phyloP scores from a whole-genome alignment of 1,140 invertebrate genomes.

The Caerostris darwini region DNA sequence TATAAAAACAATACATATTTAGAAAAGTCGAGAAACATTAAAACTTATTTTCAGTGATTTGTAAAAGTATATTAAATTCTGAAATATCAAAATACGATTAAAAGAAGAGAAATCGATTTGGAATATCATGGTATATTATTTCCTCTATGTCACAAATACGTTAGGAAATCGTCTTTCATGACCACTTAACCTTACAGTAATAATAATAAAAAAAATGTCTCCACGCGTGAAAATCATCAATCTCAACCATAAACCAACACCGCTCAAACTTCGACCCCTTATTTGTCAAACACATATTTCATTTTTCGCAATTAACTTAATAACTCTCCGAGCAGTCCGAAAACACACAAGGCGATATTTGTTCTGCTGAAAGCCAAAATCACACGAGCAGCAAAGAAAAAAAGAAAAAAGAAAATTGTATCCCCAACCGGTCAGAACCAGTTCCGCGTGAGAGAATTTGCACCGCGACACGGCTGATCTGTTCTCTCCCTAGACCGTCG shows the following conservation, averaged over 20 bases:
- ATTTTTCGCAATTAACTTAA: conserved; percentile 27
- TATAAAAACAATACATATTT: no score
- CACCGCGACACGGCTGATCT: conserved; percentile 16
- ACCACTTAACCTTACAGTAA: neutral
- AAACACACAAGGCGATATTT: conserved; percentile 23
- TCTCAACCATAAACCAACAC: neutral
- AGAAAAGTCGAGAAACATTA: no score
- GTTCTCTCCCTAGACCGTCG: neutral
- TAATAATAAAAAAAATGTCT: neutral
- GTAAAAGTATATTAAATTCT: no score
- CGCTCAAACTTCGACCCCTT: neutral
- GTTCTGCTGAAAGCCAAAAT: conserved; percentile 36
- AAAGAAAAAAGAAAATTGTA: neutral
- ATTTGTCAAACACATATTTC: conserved; percentile 36
- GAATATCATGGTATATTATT: no score
- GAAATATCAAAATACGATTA: no score
- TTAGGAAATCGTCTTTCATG: neutral
- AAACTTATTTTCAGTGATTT: no score
- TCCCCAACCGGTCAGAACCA: neutral
- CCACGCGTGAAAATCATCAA: conserved; percentile 1
- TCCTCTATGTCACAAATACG: neutral
- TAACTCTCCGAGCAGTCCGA: neutral
- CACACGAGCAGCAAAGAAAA: neutral
- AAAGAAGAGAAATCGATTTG: no score
- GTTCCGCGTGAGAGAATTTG: conserved; percentile 10